Base-by-base conservation (phyloP, 1,140 invertebrate species). In the Radopholus similis region DNA sequence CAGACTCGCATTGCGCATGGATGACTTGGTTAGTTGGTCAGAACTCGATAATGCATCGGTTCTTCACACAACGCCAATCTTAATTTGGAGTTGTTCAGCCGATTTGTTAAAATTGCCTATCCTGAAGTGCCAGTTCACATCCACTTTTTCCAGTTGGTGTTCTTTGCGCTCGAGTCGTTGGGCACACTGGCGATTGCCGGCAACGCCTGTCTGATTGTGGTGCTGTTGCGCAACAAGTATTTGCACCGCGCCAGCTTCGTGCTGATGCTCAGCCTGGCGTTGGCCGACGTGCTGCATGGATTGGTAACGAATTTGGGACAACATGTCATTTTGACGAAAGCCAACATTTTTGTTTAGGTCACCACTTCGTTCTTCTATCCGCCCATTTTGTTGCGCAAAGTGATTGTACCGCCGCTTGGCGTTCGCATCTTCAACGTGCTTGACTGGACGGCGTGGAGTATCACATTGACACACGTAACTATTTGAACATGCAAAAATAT, bases 321-420 rank as follows among this genome's bases (percentile, higher is more conserved):
- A n/a, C n/a, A n/a, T n/a, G n/a, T n/a, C n/a, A n/a, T n/a, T n/a
- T n/a, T n/a, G n/a, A n/a, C n/a, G n/a, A n/a, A n/a, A n/a, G n/a
- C n/a, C n/a, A n/a, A n/a, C n/a, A n/a, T n/a, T n/a, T 72, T 82
- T 38, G 77, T 80, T n/a, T n/a, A n/a, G n/a, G n/a, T n/a, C 3
- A 81, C 79, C 30, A 79, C 81, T 26, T 71, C 58, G 37, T 82
- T 82, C 59, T 81, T 81, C 63, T 81, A 83, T 59, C 79, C 79
- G 11, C 79, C 79, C 30, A 82, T 81, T 59, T 9, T 81, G 15
- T 68, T 81, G 32, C 59, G 71, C 51, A n/a, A 55, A 32, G 67
- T 67, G 28, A 68, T 62, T 51, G 53, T 82, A 9, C 72, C 77
- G 44, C 55, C 68, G 51, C 53, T 73, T 37, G 75, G 57, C 15